Percentiles rank a stretch among this genome's conserved stretches.
phyloP scores from a whole-genome alignment of 2,888 invertebrate genomes.

The Exephanes ischioxanthus region DNA sequence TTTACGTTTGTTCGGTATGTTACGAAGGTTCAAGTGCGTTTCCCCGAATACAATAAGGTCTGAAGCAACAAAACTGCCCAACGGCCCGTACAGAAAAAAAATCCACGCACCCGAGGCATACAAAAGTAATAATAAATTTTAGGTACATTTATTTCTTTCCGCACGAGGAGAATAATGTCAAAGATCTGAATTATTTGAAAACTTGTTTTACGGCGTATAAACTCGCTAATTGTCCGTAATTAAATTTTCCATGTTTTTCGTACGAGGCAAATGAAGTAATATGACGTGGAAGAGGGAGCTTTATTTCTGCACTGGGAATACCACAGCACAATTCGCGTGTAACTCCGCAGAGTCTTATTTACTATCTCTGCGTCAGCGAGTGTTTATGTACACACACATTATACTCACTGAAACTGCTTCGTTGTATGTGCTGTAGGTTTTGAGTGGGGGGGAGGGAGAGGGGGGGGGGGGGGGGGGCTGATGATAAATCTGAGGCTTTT shows the following conservation, averaged over 20 bases:
- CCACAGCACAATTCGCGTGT: conserved; percentile 32
- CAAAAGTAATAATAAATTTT: too few relatives aligned
- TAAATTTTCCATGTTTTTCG: not conserved
- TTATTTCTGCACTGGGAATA: conserved; percentile 47
- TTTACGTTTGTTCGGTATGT: too few relatives aligned
- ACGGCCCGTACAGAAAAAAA: too few relatives aligned
- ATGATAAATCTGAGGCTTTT: conserved; percentile 63
- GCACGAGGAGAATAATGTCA: not conserved
- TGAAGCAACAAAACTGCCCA: too few relatives aligned
- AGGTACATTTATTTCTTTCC: too few relatives aligned
- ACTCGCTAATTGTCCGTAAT: not conserved
- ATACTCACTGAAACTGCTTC: not conserved
- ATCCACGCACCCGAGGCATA: too few relatives aligned
- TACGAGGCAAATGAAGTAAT: conserved; percentile 39
- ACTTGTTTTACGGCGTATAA: not conserved
- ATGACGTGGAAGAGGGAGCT: conserved; percentile 17
- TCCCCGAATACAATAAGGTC: not conserved
- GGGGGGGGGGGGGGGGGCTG: not conserved
- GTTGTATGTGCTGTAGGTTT: not conserved
- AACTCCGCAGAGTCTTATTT: conserved; percentile 38
- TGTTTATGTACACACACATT: not conserved
- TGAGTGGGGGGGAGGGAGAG: too few relatives aligned
- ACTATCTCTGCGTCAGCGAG: conserved; percentile 40
- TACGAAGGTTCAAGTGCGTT: not conserved
- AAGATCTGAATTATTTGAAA: conserved; percentile 5